Conservation (phyloP, 2,797 vertebrate species). For the Microctenopoma lineatum region DNA sequence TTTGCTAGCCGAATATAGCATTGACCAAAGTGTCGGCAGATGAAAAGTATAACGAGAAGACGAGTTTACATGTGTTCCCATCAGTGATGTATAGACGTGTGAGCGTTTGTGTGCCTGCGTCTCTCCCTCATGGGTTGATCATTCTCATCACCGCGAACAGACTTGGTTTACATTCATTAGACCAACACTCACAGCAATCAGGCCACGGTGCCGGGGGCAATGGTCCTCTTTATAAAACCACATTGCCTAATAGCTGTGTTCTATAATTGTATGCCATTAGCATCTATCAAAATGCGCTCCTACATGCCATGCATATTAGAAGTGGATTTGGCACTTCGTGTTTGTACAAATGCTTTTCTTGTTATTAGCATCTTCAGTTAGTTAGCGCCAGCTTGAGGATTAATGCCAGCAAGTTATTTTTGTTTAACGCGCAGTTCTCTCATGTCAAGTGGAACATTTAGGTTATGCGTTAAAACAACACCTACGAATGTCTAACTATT, state of each 20-base stretch:
- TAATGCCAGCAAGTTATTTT: constrained; percentile 45
- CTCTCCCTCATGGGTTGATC: constrained; percentile 74
- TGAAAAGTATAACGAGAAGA: constrained; percentile 22
- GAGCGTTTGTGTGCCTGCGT: constrained; percentile 14
- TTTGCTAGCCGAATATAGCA: constrained; percentile 59
- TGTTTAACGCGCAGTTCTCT: constrained; percentile 17
- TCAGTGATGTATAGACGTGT: constrained; percentile 24
- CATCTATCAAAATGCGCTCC: constrained; percentile 84
- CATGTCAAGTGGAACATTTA: constrained; percentile 18
- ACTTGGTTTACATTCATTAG: constrained; percentile 87
- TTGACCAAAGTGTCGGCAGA: constrained; percentile 35
- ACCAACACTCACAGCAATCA: constrained; percentile 83
- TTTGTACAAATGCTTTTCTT: constrained; percentile 62
- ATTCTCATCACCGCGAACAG: constrained; percentile 81
- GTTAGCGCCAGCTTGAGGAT: constrained; percentile 46
- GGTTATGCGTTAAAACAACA: constrained; percentile 9
- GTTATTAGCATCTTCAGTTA: constrained; percentile 58
- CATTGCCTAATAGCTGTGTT: constrained; percentile 82
- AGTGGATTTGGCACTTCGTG: constrained; percentile 68
- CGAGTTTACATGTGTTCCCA: constrained; percentile 27
- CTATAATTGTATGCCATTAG: constrained; percentile 86
- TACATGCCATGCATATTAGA: constrained; percentile 73
- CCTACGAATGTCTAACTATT: constrained; percentile 1
- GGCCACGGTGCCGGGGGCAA: constrained; percentile 81
- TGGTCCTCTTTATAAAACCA: constrained; percentile 82